phyloP scores from a whole-genome alignment of 2,888 invertebrate genomes.

The Nephrotoma guestfalica region DNA sequence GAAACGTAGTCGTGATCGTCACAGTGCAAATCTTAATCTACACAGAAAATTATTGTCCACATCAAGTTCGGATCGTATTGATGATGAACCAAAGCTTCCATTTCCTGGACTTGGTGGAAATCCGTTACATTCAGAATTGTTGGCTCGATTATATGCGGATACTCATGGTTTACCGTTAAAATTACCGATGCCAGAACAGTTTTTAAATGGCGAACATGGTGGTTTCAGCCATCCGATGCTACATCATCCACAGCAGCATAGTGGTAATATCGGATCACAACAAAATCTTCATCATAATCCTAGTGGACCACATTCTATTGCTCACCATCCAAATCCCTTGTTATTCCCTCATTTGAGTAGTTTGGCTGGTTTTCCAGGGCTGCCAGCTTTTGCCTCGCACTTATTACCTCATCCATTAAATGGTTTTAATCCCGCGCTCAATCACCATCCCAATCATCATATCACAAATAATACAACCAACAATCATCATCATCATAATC shows the following conservation, averaged over 20 bases:
- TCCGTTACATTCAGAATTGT: conserved; percentile 61
- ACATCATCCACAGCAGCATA: background rate
- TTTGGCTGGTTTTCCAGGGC: conserved; percentile 38
- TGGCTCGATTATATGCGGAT: conserved; percentile 63
- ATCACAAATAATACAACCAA: background rate
- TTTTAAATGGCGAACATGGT: conserved; percentile 15
- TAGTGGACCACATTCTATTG: conserved; percentile 18
- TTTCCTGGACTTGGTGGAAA: conserved; percentile 38
- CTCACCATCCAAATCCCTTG: conserved; percentile 41
- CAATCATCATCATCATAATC: conserved; percentile 8
- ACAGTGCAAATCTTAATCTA: conserved; percentile 80
- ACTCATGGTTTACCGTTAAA: conserved; percentile 45
- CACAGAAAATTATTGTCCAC: conserved; percentile 79
- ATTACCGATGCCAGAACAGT: conserved; percentile 21
- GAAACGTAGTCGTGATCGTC: conserved; percentile 80
- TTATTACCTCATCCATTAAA: conserved; percentile 32
- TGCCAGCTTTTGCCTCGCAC: conserved; percentile 29
- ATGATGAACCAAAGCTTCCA: conserved; percentile 30
- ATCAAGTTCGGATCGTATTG: conserved; percentile 38
- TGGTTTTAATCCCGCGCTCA: conserved; percentile 17
- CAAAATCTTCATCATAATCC: background rate
- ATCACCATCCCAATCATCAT: conserved; percentile 3
- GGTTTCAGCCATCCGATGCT: conserved; percentile 6
- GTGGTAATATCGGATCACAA: conserved; percentile 12
- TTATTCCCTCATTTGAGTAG: conserved; percentile 43